A percentile compares a stretch with the other conserved stretches of the same genome.
phyloP scores from a whole-genome alignment of 1,140 invertebrate genomes.

The Zophobas atratus region DNA sequence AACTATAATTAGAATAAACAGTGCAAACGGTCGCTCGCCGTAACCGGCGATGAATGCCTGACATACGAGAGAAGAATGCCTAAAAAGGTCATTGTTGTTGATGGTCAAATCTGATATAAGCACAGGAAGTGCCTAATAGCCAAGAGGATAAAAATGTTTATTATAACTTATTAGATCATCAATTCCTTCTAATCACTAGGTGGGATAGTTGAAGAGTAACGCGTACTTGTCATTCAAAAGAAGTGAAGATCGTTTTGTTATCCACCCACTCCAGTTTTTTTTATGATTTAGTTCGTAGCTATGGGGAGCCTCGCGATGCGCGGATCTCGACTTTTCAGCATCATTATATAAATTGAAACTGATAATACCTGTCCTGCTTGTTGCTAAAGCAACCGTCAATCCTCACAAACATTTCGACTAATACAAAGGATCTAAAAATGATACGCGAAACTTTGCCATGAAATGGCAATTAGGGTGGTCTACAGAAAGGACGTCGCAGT shows the following conservation, averaged over 20 bases:
- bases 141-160: constrained; percentile 44
- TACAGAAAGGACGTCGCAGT: constrained; percentile 31
- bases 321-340: constrained; percentile 19
- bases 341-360: constrained; percentile 41
- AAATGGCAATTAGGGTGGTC: constrained; percentile 40
- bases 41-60: constrained; percentile 26
- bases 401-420: constrained; percentile 40
- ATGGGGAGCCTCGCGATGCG: constrained; percentile 20
- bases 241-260: too few relatives aligned
- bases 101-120: constrained; percentile 42
- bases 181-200: constrained; percentile 28
- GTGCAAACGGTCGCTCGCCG: neutral
- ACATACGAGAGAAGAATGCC: constrained; percentile 32
- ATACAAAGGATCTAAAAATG: constrained; percentile 37
- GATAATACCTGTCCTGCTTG: constrained; percentile 40
- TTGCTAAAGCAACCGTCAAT: constrained; percentile 39
- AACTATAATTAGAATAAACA: constrained; percentile 20
- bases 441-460: constrained; percentile 26
- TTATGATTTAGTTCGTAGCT: constrained; percentile 33
- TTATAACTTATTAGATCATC: constrained; percentile 35
- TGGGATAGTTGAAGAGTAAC: neutral
- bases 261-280: neutral
- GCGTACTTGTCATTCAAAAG: too few relatives aligned
- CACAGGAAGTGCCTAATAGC: constrained; percentile 43
- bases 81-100: constrained; percentile 44